phyloP scores from a whole-genome alignment of 2,888 invertebrate species.

The Andrena bicolor region DNA sequence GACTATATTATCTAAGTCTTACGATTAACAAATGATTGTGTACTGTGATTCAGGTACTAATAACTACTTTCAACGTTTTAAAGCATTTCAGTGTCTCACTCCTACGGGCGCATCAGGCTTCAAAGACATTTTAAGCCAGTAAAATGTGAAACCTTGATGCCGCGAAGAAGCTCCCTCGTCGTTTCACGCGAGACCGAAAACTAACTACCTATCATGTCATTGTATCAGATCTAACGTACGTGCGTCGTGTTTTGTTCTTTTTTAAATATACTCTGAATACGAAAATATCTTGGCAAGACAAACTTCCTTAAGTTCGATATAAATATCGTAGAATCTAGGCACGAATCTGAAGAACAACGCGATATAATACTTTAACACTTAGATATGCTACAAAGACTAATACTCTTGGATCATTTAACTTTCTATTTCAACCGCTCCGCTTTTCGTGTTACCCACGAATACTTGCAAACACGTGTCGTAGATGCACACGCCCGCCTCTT shows the following conservation, averaged over 20 bases:
- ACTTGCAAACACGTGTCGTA: neutral
- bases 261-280: conserved; percentile 36
- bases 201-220: conserved; percentile 17
- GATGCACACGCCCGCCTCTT: neutral
- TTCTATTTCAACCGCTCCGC: neutral
- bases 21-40: conserved; percentile 65
- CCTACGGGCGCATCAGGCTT: conserved; percentile 11
- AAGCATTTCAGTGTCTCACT: conserved; percentile 65
- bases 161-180: neutral
- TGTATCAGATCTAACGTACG: conserved; percentile 29
- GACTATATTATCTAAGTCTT: conserved; percentile 63
- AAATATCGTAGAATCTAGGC: conserved; percentile 51
- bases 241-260: conserved; percentile 15
- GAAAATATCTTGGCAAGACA: conserved; percentile 70
- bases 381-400: conserved; percentile 17
- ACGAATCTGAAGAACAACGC: conserved; percentile 35
- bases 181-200: conserved; percentile 23
- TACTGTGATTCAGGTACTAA: conserved; percentile 79
- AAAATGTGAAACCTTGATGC: conserved; percentile 26
- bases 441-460: conserved; percentile 10
- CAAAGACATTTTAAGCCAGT: conserved; percentile 30
- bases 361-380: conserved; percentile 35
- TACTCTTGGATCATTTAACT: conserved; percentile 12
- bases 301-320: conserved; percentile 45
- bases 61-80: conserved; percentile 68